Percentiles rank a stretch among this genome's conserved stretches.
Conservation (phyloP, 1,140 invertebrate genomes). For the Oedothorax gibbosus region DNA sequence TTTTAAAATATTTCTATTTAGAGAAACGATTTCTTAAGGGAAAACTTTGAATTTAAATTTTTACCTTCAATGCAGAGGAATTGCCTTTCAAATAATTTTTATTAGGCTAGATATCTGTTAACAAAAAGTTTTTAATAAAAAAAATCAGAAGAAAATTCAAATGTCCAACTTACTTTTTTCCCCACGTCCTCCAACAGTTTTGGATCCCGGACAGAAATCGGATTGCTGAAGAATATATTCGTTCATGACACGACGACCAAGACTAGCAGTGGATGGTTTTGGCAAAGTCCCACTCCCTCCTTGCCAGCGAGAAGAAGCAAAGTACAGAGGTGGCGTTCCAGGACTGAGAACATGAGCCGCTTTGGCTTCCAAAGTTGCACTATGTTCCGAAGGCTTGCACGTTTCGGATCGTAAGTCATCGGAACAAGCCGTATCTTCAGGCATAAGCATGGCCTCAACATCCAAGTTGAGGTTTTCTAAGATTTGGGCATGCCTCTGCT, state of each 20-base stretch:
- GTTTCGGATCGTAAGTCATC: constrained; percentile 36
- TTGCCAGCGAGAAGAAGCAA: constrained; percentile 52
- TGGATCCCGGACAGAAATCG: constrained; percentile 42
- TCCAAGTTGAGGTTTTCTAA: constrained; percentile 87
- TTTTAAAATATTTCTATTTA: no score
- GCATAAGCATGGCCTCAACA: constrained; percentile 81
- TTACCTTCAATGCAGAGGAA: no score
- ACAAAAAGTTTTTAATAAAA: background rate
- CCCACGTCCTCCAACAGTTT: constrained; percentile 7
- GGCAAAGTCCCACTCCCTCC: constrained; percentile 33
- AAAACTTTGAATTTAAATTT: no score
- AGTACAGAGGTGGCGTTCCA: constrained; percentile 54
- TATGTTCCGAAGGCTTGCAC: constrained; percentile 18
- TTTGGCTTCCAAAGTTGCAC: constrained; percentile 35
- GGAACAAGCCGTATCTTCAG: constrained; percentile 59
- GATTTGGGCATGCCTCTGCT: constrained; percentile 81
- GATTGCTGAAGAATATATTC: constrained; percentile 60
- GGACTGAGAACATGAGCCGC: constrained; percentile 39
- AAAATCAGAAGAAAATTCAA: background rate
- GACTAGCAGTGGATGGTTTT: constrained; percentile 39
- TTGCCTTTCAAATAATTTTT: no score
- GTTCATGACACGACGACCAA: constrained; percentile 54
- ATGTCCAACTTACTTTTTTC: constrained; percentile 32
- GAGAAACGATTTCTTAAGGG: no score
- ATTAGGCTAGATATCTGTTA: background rate